Percentiles rank a stretch among this genome's conserved stretches.
Conservation (phyloP, 2,113 vertebrate species). For the Campylomormyrus numenius region DNA sequence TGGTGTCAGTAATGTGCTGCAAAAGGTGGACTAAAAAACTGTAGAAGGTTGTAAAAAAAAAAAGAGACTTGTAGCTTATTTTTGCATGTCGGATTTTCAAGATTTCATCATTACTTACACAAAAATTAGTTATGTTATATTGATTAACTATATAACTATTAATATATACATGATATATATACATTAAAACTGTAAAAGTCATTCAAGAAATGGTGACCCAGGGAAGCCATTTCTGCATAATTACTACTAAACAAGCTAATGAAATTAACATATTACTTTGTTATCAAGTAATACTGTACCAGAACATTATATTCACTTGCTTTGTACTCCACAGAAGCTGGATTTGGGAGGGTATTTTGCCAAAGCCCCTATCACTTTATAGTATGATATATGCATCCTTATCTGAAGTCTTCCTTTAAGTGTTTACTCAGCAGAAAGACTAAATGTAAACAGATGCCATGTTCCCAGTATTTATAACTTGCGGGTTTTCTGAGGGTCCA, state of each 20-base stretch:
- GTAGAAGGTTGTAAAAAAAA: neutral
- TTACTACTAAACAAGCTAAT: neutral
- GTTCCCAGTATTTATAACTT: slow-evolving; percentile 48
- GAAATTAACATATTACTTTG: neutral
- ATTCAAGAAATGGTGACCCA: neutral
- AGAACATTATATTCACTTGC: neutral
- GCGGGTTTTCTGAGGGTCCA: slow-evolving; percentile 29
- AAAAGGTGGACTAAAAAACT: neutral
- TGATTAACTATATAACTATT: neutral
- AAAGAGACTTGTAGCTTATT: neutral
- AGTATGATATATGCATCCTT: slow-evolving; percentile 58
- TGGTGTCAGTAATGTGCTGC: slow-evolving; percentile 10
- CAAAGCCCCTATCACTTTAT: slow-evolving; percentile 45
- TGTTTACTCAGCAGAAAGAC: slow-evolving; percentile 33
- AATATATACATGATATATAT: neutral
- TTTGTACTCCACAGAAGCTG: neutral
- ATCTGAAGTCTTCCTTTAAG: slow-evolving; percentile 44
- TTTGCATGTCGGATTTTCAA: neutral
- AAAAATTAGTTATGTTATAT: neutral
- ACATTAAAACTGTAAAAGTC: neutral
- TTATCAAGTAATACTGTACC: neutral
- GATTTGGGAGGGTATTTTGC: neutral
- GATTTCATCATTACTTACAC: neutral
- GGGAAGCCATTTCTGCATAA: neutral
- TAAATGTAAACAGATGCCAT: slow-evolving; percentile 43